Base-by-base conservation (phyloP, 1,140 invertebrate species). In the Orussus abietinus region DNA sequence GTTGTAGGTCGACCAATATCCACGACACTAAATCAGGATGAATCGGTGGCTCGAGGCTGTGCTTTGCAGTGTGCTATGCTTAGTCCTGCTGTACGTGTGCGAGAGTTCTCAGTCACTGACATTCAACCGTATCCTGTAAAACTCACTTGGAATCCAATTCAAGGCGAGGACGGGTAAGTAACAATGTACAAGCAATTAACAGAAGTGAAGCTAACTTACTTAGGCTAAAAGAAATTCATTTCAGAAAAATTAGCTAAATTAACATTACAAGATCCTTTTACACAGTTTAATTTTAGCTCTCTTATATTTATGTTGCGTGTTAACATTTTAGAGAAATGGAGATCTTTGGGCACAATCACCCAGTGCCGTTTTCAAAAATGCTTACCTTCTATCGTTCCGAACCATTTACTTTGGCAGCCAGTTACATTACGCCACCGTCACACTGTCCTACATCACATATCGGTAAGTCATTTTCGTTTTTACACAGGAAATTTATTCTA, bases 1-100 rank as follows among this genome's bases (percentile, higher is more conserved):
- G 81, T 93, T 1, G 96, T 94, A 67, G 81, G 83, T 11, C 90
- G 91, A 59, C 76, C 83, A 33, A 82, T 91, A 11, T 94, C 90
- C 28, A 99, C 96, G 1, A 98, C 96, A 10, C 71, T 99, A 17
- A 99, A 99, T 74, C 87, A 96, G 66, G 96, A 99, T 70, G 97
- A 99, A 74, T 90, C 96, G 17, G 93, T 99, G 5, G 80, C 94
- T 5, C 80, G 96, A 38, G 96, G 96, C 1, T 97, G 94, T 72
- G 94, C 96, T 18, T 74, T 98, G 20, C 92, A 96, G 66, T 97
- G 90, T 75, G 96, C 96, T 5, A 98, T 98, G 77, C 76, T 98
- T 41, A 96, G 90, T 46, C 96, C 96, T 19, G 92, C 92, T 12
- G 92, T 98, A 53, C 83, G 92, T 64, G 95, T 99, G 21, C 78